Evolutionary conservation across 1,140 invertebrate genomes (phyloP).

Genomic region (Panagrolaimus sp.): DNA sequence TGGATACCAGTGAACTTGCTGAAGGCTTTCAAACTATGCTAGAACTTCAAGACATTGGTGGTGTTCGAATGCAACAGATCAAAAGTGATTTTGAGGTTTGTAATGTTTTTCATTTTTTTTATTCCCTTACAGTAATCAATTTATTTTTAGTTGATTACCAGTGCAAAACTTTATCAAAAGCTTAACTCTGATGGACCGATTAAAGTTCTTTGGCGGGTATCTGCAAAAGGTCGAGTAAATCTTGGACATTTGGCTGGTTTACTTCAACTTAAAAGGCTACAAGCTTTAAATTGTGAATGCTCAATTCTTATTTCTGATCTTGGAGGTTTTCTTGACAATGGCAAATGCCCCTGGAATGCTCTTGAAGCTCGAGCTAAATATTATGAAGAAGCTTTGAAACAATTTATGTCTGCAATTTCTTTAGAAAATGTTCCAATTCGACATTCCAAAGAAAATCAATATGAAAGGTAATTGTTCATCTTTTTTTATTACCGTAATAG

Average conservation of each 20-base stretch:
- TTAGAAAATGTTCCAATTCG: conserved; percentile 89
- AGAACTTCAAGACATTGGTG: conserved; percentile 24
- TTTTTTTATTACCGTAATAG: not conserved
- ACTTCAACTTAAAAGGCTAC: conserved; percentile 33
- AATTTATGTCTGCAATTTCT: conserved; percentile 84
- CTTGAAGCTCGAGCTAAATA: conserved; percentile 79
- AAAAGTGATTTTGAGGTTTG: conserved; percentile 15
- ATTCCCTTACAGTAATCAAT: conserved; percentile 5
- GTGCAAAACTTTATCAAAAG: not conserved
- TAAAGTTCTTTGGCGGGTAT: conserved; percentile 41
- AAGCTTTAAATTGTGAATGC: conserved; percentile 66
- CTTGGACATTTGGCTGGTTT: conserved; percentile 47
- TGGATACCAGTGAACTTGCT: conserved; percentile 7
- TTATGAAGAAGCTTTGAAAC: conserved; percentile 86
- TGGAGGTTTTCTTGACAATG: conserved; percentile 96
- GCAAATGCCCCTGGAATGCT: conserved; percentile 97
- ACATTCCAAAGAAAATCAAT: conserved; percentile 85
- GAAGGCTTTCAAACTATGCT: not conserved
- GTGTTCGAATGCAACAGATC: conserved; percentile 18
- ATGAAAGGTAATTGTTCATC: conserved; percentile 69
- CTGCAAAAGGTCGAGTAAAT: conserved; percentile 51
- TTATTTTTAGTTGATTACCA: too few species aligned
- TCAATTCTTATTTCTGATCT: conserved; percentile 90
- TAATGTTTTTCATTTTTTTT: conserved; percentile 7
- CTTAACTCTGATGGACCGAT: conserved; percentile 16